These are phyloP conservation scores for Dryococelus australis DNA, from an alignment of 2,888 invertebrate genomes.

Conservation along the genomic window DNA sequence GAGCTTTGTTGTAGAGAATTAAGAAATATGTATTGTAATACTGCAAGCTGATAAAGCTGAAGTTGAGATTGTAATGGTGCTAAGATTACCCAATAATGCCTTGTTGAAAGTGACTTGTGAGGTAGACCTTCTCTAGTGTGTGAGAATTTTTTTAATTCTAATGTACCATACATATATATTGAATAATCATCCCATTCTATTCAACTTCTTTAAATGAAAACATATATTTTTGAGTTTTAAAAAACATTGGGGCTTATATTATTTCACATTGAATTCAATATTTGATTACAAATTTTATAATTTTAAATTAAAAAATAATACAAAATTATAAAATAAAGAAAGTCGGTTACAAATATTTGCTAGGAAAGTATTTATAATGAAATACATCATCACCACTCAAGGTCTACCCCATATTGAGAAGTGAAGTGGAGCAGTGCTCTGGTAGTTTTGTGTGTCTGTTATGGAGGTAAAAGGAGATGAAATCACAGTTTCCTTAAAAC, in stretches of 20 bases:
- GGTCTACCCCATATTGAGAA: background rate
- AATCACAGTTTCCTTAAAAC: constrained; percentile 6
- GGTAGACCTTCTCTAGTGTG: constrained; percentile 33
- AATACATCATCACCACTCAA: background rate
- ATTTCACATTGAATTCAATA: no score
- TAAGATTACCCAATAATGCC: constrained; percentile 48
- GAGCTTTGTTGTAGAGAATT: constrained; percentile 41
- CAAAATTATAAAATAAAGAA: no score
- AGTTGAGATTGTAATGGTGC: constrained; percentile 48
- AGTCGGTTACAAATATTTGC: no score
- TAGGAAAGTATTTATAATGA: background rate
- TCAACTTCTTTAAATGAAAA: no score
- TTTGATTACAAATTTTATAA: no score
- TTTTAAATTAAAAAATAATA: no score
- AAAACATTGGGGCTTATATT: no score
- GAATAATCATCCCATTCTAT: no score
- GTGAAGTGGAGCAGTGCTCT: background rate
- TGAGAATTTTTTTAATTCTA: background rate
- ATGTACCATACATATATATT: no score
- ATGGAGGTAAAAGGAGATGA: background rate
- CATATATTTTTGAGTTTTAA: no score
- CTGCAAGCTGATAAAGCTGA: constrained; percentile 40
- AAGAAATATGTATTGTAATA: constrained; percentile 40
- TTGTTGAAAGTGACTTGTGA: constrained; percentile 45
- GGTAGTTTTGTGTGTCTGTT: background rate